phyloP scores from a whole-genome alignment of 2,888 invertebrate genomes.

The Oegoconia quadripuncta region DNA sequence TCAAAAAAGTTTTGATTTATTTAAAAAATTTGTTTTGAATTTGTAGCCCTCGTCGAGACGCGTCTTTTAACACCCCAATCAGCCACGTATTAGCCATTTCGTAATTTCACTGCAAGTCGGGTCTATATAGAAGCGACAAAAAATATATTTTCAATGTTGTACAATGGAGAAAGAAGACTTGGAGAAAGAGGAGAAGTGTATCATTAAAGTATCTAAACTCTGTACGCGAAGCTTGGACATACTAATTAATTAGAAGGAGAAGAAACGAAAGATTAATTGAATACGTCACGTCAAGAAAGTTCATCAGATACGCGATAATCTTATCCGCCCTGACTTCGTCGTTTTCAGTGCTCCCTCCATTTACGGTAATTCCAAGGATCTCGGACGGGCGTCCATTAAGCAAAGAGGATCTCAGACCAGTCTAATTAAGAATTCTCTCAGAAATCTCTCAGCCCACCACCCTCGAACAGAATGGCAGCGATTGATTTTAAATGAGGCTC shows the following conservation, averaged over 20 bases:
- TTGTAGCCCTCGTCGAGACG: too few relatives aligned
- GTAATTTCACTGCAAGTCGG: neutral
- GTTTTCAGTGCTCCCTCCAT: slow-evolving; percentile 43
- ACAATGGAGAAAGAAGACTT: too few relatives aligned
- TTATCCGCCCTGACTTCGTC: slow-evolving; percentile 47
- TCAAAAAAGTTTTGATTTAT: too few relatives aligned
- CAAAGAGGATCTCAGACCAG: slow-evolving; percentile 65
- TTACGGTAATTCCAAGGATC: slow-evolving; percentile 59
- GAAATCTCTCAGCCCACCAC: slow-evolving; percentile 60
- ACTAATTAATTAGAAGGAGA: neutral
- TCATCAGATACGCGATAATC: slow-evolving; percentile 35
- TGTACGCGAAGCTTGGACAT: neutral
- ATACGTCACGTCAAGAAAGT: slow-evolving; percentile 14
- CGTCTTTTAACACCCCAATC: too few relatives aligned
- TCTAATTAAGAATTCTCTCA: slow-evolving; percentile 77
- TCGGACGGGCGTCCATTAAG: slow-evolving; percentile 66
- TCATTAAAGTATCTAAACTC: too few relatives aligned
- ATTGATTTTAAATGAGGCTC: slow-evolving; percentile 75
- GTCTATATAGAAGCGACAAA: neutral
- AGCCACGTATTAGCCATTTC: neutral
- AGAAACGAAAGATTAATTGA: slow-evolving; percentile 7
- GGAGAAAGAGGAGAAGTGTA: too few relatives aligned
- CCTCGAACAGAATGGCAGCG: slow-evolving; percentile 61
- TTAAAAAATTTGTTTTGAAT: too few relatives aligned
- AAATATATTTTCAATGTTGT: neutral